Evolutionary conservation across 2,797 vertebrate species (phyloP), one percentile per base, ranked within the genome.

Genomic region (Spondyliosoma cantharus): DNA sequence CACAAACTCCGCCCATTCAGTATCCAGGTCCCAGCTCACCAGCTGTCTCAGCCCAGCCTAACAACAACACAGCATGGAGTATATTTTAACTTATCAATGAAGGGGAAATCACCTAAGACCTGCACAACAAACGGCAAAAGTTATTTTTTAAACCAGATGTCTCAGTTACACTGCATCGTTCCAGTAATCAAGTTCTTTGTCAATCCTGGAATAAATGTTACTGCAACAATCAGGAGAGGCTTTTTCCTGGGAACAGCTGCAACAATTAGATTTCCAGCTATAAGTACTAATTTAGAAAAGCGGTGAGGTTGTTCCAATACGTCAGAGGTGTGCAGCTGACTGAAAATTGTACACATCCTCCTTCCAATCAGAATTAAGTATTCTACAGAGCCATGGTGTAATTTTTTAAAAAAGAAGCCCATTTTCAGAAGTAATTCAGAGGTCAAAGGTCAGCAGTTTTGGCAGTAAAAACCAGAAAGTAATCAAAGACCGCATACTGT

Each of bases 1-100:
- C 48, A 99, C 96, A 91, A 99, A 99, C 94, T 99, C 98, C 4
- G 97, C 98, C 97, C 98, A 99, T 15, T 97, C 96, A 0, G 98
- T 99, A 87, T 99, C 98, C 91, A 99, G 91, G 78, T 99, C 97
- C 96, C 96, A 96, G 94, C 96, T 99, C 88, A 99, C 95, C 71
- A 99, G 89, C 76, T 98, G 97, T 74, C 98, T 96, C 89, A 97
- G 95, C 49, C 98, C 98, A 90, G 96, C 96, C 98, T 99, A 89
- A 52, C 2, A 56, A 43, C 16, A 57, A 64, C 52, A 81, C 27
- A 72, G 89, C 7, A 58, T 25, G 22, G 37, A 37, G 37, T 37
- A 37, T 37, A 37, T 37, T 37, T 11, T 37, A 3, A 72, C 16
- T 14, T 42, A 7, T 59, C 52, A 37, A 24, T 20, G 20, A 37